Conservation (phyloP, 2,113 vertebrate species). For the Campylomormyrus numenius region DNA sequence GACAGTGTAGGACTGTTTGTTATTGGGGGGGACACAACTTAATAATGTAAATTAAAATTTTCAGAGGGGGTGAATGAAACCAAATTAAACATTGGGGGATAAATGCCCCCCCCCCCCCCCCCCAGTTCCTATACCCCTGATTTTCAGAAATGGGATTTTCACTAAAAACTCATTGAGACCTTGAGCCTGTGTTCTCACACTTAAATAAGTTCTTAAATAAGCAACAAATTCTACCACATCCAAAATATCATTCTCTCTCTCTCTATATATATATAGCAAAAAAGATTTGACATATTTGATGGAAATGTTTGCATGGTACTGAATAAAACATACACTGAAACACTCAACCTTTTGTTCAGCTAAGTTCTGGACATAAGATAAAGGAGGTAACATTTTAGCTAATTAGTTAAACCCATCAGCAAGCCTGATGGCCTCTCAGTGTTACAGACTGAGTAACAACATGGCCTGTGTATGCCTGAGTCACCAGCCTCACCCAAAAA, state of each 20-base stretch:
- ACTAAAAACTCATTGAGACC: not conserved
- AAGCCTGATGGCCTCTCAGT: too few species aligned
- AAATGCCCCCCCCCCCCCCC: too few species aligned
- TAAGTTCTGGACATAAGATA: not conserved
- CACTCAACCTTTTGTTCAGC: not conserved
- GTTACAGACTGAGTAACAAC: too few species aligned
- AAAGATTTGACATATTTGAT: too few species aligned
- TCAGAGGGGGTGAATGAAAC: too few species aligned
- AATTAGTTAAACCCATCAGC: not conserved
- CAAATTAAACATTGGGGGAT: too few species aligned
- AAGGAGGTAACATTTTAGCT: not conserved
- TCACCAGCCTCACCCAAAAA: not conserved
- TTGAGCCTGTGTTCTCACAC: not conserved
- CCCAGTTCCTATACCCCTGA: not conserved
- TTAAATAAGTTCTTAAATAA: not conserved
- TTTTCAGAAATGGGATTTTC: not conserved
- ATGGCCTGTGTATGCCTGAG: not conserved
- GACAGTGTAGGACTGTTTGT: not conserved
- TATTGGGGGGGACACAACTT: too few species aligned
- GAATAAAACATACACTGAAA: not conserved
- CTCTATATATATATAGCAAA: too few species aligned
- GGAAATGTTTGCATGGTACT: not conserved
- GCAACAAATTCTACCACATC: not conserved
- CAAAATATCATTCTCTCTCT: too few species aligned
- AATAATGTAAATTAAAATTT: too few species aligned